These are phyloP conservation scores for Leucophenga montana DNA, from an alignment of 2,888 invertebrate genomes.

Conservation along the genomic window DNA sequence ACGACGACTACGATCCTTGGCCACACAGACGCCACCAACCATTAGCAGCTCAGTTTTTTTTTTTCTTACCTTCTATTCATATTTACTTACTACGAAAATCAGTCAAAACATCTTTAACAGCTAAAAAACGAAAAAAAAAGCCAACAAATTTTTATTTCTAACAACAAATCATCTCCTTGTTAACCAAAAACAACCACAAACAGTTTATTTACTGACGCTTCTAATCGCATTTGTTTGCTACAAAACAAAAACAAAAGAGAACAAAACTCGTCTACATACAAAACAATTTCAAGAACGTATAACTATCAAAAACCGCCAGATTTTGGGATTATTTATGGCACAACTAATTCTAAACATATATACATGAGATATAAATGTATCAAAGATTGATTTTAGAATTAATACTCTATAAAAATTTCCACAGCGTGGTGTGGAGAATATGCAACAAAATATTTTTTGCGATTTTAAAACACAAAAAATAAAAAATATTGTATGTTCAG, in stretches of 20 bases:
- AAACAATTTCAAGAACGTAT: neutral
- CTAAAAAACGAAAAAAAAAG: conserved; percentile 33
- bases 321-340: no score
- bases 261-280: conserved; percentile 26
- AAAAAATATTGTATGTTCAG: neutral
- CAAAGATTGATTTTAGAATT: conserved; percentile 14
- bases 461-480: conserved; percentile 36
- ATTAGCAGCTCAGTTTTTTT: conserved; percentile 60
- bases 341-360: conserved; percentile 15
- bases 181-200: conserved; percentile 3
- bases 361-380: neutral
- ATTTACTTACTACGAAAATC: conserved; percentile 40
- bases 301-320: no score
- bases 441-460: conserved; percentile 11
- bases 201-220: conserved; percentile 57
- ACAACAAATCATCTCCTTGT: conserved; percentile 10
- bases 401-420: conserved; percentile 12
- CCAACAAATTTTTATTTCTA: conserved; percentile 33
- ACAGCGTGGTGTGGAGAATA: neutral
- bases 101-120: conserved; percentile 35
- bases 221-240: conserved; percentile 63
- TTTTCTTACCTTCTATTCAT: conserved; percentile 41
- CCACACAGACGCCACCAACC: conserved; percentile 39
- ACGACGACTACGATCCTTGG: conserved; percentile 31
- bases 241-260: conserved; percentile 42